Percentiles rank a stretch among this genome's conserved stretches.
These are phyloP conservation scores for Melieria crassipennis DNA, from an alignment of 2,888 invertebrate genomes.

Conservation along the genomic window DNA sequence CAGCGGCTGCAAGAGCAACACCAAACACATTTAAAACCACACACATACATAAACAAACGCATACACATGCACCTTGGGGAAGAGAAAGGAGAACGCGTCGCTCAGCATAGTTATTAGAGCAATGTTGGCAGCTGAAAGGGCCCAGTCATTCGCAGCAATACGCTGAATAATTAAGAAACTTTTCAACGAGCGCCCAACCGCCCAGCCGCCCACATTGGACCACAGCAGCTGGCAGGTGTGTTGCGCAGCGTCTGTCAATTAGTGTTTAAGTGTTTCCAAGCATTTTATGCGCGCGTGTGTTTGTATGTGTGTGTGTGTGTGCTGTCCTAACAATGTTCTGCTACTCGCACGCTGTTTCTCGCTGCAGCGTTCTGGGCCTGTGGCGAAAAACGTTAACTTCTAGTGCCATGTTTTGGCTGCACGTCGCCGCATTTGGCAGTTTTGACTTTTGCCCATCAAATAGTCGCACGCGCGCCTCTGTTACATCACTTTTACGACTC, in stretches of 20 bases:
- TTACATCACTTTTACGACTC: no score
- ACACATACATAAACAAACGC: neutral
- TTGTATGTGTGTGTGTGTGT: neutral
- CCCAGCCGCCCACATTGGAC: neutral
- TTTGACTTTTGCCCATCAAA: no score
- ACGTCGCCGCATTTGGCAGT: no score
- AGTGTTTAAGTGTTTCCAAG: neutral
- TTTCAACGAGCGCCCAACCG: neutral
- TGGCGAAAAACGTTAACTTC: no score
- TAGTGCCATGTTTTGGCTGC: no score
- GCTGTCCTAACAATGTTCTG: neutral
- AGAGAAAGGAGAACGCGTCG: no score
- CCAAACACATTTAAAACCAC: neutral
- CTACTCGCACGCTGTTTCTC: no score
- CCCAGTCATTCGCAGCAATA: neutral
- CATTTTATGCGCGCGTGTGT: neutral
- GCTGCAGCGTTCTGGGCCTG: no score
- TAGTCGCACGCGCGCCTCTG: no score
- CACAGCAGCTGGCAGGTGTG: neutral
- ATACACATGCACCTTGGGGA: neutral
- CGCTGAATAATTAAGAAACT: constrained; percentile 14
- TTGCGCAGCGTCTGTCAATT: no score
- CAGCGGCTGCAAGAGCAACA: neutral
- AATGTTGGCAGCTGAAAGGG: no score
- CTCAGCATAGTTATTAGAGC: constrained; percentile 1